Evolutionary conservation across 1,140 invertebrate species (phyloP).

Genomic region (Scylla paramamosain): DNA sequence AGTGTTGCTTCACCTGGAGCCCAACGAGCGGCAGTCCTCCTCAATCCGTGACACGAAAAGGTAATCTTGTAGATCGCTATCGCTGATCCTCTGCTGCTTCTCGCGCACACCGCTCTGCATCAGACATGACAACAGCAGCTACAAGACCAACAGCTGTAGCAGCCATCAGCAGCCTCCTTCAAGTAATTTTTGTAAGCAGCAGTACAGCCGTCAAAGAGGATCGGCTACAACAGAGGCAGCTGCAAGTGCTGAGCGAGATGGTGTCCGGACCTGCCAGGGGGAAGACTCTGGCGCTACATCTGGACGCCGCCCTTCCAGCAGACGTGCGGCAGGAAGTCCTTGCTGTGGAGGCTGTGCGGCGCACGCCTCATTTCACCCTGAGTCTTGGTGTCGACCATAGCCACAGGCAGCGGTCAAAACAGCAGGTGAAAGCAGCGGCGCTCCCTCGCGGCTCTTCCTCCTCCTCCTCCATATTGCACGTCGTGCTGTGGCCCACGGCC

Average conservation of each 20-base stretch:
- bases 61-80: background rate
- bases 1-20: too few relatives aligned
- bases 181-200: background rate
- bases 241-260: slow-evolving; percentile 32
- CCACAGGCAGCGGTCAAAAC: background rate
- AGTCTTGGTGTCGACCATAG: background rate
- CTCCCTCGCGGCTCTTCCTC: background rate
- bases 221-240: background rate
- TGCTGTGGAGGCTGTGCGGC: background rate
- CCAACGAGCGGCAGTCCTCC: background rate
- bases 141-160: background rate
- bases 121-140: background rate
- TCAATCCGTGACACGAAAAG: background rate
- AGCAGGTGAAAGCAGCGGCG: background rate
- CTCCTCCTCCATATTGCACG: slow-evolving; percentile 32
- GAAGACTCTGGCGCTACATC: background rate
- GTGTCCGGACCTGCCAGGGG: slow-evolving; percentile 25
- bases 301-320: slow-evolving; percentile 39
- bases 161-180: background rate
- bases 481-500: slow-evolving; percentile 47
- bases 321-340: background rate
- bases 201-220: background rate
- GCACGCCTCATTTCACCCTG: background rate
- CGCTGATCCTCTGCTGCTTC: background rate
- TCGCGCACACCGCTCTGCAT: background rate